These are phyloP conservation scores for Trogon surrucura DNA, from an alignment of 2,113 vertebrate genomes.

Conservation along the genomic window DNA sequence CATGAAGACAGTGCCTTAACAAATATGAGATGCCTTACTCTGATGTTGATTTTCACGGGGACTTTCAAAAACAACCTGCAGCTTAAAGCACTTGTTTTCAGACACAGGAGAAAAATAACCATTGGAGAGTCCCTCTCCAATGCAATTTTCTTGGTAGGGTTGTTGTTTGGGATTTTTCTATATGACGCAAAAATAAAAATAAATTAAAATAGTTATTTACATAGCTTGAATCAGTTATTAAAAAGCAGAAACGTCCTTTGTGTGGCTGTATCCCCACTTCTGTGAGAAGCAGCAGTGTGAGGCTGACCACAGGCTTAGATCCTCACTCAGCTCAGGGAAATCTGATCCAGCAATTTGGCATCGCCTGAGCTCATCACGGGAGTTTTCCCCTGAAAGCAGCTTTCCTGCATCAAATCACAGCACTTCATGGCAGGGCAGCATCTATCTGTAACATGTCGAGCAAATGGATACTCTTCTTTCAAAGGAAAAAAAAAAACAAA, in stretches of 20 bases:
- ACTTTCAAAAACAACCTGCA: background rate
- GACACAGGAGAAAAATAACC: background rate
- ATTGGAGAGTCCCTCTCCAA: background rate
- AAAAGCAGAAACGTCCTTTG: background rate
- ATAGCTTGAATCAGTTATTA: background rate
- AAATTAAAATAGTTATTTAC: background rate
- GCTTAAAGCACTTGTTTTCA: background rate
- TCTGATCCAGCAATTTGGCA: background rate
- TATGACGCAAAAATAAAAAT: background rate
- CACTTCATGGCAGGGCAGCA: background rate
- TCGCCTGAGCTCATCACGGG: background rate
- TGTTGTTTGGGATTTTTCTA: background rate
- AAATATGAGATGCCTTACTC: background rate
- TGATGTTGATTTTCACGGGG: background rate
- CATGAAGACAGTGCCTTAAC: background rate
- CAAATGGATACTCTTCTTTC: background rate
- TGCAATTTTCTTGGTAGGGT: background rate
- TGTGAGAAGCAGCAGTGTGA: accelerated
- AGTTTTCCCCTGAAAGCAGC: background rate
- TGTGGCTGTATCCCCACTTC: background rate
- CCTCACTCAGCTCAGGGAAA: background rate
- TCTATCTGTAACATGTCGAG: background rate
- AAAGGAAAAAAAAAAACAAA: background rate
- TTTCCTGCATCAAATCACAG: background rate
- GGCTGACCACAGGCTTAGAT: background rate